A percentile compares a stretch with the other conserved stretches of the same genome.
phyloP scores from a whole-genome alignment of 2,113 vertebrate genomes.

The Pionites leucogaster region DNA sequence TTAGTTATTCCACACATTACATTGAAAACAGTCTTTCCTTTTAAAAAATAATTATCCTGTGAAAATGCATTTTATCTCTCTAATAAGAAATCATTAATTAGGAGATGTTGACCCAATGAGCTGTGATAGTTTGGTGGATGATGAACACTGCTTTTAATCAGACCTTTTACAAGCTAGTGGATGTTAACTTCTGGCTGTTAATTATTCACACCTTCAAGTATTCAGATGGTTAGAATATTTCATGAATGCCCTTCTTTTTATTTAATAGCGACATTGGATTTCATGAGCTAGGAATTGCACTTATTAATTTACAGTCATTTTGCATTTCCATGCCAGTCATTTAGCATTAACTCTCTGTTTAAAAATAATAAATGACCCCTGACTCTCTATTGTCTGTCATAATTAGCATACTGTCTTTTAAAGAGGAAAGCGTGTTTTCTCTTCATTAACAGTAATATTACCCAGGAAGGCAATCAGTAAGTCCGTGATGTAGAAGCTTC shows the following conservation, averaged over 20 bases:
- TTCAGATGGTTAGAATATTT: slow-evolving; percentile 57
- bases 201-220: slow-evolving; percentile 72
- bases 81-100: slow-evolving; percentile 73
- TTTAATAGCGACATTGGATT: slow-evolving; percentile 64
- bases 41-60: slow-evolving; percentile 25
- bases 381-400: slow-evolving; percentile 73
- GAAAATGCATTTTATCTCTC: slow-evolving; percentile 37
- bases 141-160: slow-evolving; percentile 77
- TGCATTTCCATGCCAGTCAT: slow-evolving; percentile 59
- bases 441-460: slow-evolving; percentile 84
- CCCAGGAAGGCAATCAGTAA: slow-evolving; percentile 79
- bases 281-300: slow-evolving; percentile 68
- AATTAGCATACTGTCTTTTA: slow-evolving; percentile 80
- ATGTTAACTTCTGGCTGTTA: slow-evolving; percentile 71
- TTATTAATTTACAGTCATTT: slow-evolving; percentile 73
- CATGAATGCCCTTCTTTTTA: slow-evolving; percentile 50
- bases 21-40: neutral
- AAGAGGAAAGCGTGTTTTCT: slow-evolving; percentile 80
- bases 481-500: slow-evolving; percentile 74
- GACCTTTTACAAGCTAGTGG: slow-evolving; percentile 71
- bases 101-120: slow-evolving; percentile 73
- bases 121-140: slow-evolving; percentile 61
- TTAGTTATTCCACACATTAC: slow-evolving; percentile 24
- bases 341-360: slow-evolving; percentile 69
- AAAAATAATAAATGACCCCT: slow-evolving; percentile 77